Conservation (phyloP, 2,113 vertebrate genomes). For the Malaclemys terrapin region DNA sequence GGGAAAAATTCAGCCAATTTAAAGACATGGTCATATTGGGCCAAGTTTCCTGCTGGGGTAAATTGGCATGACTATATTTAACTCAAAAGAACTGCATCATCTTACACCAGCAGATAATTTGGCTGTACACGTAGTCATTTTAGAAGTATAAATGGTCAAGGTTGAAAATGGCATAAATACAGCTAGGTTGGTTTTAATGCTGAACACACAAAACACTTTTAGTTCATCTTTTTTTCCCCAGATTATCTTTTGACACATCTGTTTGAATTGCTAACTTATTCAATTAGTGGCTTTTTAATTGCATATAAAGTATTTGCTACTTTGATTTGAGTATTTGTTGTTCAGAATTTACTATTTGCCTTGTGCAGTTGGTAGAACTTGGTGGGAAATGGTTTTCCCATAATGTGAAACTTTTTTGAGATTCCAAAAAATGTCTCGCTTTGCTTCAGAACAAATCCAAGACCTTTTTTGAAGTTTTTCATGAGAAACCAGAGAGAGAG, state of each 20-base stretch:
- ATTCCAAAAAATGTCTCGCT: not conserved
- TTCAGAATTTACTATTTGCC: not conserved
- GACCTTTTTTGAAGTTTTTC: not conserved
- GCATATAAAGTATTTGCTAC: not conserved
- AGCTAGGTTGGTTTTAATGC: not conserved
- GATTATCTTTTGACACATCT: not conserved
- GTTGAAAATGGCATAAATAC: not conserved
- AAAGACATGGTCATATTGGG: not conserved
- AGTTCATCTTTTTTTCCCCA: not conserved
- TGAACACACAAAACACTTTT: not conserved
- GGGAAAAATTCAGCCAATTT: not conserved
- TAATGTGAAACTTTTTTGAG: not conserved
- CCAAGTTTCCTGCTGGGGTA: not conserved
- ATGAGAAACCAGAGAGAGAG: not conserved
- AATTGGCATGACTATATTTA: not conserved
- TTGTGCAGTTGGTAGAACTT: not conserved
- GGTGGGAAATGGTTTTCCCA: not conserved
- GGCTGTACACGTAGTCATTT: not conserved
- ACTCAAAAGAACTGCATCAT: not conserved
- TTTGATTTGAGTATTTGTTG: rapidly evolving
- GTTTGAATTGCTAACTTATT: not conserved
- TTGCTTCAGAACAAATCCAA: not conserved
- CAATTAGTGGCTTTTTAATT: rapidly evolving
- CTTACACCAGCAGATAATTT: not conserved
- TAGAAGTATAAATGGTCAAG: not conserved